Evolutionary conservation across 2,113 vertebrate genomes (phyloP).

Genomic region (Addax nasomaculatus): DNA sequence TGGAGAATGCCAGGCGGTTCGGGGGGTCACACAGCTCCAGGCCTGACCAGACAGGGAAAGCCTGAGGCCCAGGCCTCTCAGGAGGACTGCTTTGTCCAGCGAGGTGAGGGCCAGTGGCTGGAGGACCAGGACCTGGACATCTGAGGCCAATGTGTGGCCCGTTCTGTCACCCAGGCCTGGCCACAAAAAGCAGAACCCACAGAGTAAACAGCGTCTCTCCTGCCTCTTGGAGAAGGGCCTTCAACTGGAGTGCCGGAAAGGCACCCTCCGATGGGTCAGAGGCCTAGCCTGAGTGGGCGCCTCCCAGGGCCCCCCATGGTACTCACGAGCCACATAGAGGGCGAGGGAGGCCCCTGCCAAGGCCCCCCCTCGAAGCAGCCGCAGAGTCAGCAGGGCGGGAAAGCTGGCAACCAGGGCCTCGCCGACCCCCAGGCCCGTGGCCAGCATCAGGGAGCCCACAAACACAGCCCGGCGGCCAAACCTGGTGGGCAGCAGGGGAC

Average conservation of each 20-base stretch:
- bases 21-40: conserved; percentile 89
- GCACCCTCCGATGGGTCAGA: background rate
- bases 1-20: conserved; percentile 84
- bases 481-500: conserved; percentile 71
- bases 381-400: conserved; percentile 79
- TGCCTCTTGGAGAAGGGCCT: background rate
- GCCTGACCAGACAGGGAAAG: conserved; percentile 71
- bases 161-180: background rate
- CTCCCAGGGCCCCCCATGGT: fast-evolving
- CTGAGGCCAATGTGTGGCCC: background rate
- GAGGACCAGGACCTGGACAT: background rate
- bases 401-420: conserved; percentile 81
- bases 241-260: background rate
- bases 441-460: conserved; percentile 81
- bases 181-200: background rate
- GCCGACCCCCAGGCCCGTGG: conserved; percentile 79
- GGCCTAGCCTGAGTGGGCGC: background rate
- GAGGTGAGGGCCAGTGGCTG: background rate
- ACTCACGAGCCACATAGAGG: conserved; percentile 85
- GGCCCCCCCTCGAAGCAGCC: conserved; percentile 79
- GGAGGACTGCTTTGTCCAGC: background rate
- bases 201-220: background rate
- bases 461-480: conserved; percentile 84
- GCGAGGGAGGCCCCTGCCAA: conserved; percentile 87
- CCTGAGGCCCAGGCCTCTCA: fast-evolving